These are phyloP conservation scores for Drosophila quinaria DNA, from an alignment of 2,888 invertebrate genomes.

Conservation along the genomic window DNA sequence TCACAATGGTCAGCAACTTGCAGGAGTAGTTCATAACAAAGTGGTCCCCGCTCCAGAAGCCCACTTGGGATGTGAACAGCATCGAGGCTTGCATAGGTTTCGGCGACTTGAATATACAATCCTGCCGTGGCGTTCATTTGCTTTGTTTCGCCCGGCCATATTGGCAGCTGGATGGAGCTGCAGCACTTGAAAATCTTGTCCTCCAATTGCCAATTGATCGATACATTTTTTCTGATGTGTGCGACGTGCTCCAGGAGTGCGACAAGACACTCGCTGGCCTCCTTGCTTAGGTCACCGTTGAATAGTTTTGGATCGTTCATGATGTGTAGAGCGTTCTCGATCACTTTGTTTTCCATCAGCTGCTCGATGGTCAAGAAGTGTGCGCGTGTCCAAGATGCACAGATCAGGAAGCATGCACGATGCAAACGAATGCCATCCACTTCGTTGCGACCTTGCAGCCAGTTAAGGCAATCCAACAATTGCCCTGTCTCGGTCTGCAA, in stretches of 20 bases:
- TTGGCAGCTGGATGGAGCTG: neutral
- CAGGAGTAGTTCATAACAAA: neutral
- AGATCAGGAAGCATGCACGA: neutral
- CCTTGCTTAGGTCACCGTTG: neutral
- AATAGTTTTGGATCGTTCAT: neutral
- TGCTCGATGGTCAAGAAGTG: neutral
- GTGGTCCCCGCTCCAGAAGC: neutral
- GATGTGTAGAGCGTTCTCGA: neutral
- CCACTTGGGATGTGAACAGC: neutral
- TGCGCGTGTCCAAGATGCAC: neutral
- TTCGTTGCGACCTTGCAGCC: neutral
- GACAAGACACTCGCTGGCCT: neutral
- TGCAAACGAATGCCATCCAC: neutral
- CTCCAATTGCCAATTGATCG: neutral
- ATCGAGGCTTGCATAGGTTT: neutral
- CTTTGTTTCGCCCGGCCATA: fast-evolving
- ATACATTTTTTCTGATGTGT: neutral
- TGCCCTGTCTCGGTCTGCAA: neutral
- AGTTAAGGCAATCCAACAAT: neutral
- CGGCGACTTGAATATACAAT: neutral
- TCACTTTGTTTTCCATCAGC: neutral
- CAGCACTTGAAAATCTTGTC: neutral
- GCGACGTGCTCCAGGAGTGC: neutral
- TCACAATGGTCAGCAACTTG: neutral
- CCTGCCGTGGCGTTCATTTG: neutral